Evolutionary conservation across 2,888 invertebrate genomes (phyloP), one percentile per base, ranked within the genome.

Genomic region (Acleris literana): DNA sequence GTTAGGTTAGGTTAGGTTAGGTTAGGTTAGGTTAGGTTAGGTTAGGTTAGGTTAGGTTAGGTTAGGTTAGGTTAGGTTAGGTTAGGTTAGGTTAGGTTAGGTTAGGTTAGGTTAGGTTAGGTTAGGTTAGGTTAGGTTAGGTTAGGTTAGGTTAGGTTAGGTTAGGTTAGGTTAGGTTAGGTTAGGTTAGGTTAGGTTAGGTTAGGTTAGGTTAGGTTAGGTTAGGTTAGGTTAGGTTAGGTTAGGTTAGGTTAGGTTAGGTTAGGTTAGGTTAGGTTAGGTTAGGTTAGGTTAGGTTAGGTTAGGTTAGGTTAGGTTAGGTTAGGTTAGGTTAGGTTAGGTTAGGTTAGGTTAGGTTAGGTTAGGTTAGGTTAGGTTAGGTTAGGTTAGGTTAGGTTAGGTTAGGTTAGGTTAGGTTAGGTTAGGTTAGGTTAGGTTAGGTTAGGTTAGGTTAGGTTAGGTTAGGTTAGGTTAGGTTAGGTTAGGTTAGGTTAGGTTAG

Each of bases 141-240:
- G 58, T 58, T 58, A 58, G 58, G 58, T 58, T 58, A 58, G 58
- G 58, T 58, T 58, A 58, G 58, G 58, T 58, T 58, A 58, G 58
- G 58, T 58, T 58, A 58, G 58, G 58, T 58, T 58, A 58, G 58
- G 58, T 58, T 58, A 58, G 58, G 58, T 58, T 58, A 48, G 53
- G 61, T 51, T 61, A 59, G 59, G 61, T 52, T 52, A 52, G 61
- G 61, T 52, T 70, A 68, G 72, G 68, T 71, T 71, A 69, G 71
- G 72, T 68, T 71, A 69, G 69, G 71, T 68, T 71, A 60, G 68
- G 69, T 69, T 64, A 68, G 52, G 61, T 52, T 52, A 52, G 52
- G 61, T 51, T 52, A 61, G 61, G 52, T 52, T 51, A 51, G 52
- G 52, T 51, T 52, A 52, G 67, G 63, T 64, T 64, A 57, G 63